Percentiles rank a stretch among this genome's conserved stretches.
These are phyloP conservation scores for Bubalus kerabau DNA, from an alignment of 2,113 vertebrate species.

Conservation along the genomic window DNA sequence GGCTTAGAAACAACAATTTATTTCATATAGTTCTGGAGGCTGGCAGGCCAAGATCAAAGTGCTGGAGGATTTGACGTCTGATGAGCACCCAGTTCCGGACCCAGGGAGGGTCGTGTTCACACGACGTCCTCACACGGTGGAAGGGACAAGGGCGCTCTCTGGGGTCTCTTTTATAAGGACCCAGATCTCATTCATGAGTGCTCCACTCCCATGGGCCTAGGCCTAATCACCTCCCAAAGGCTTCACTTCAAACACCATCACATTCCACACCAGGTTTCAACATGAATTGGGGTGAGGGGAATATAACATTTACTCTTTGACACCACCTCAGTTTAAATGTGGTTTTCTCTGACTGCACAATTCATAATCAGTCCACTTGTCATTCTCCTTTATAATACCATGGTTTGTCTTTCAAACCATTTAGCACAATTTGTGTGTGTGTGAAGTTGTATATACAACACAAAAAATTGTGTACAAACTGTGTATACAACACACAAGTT, in stretches of 20 bases:
- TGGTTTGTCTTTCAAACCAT: not conserved
- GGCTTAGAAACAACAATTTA: not conserved
- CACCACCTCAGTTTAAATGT: not conserved
- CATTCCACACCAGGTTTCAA: not conserved
- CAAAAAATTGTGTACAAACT: not conserved
- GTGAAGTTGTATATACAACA: not conserved
- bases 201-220: not conserved
- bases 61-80: not conserved
- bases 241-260: not conserved
- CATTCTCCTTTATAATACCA: not conserved
- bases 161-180: not conserved
- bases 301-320: not conserved
- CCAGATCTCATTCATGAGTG: not conserved
- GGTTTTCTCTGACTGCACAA: too few species aligned
- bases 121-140: not conserved
- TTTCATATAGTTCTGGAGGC: not conserved
- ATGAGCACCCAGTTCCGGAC: not conserved
- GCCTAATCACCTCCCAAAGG: not conserved
- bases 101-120: fast-evolving
- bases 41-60: too few species aligned
- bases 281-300: not conserved
- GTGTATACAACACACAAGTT: not conserved
- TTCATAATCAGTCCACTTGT: too few species aligned
- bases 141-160: not conserved
- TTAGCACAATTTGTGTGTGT: not conserved